Conservation (phyloP, 92 coral and sea anemone genomes). For the Porites rus region DNA sequence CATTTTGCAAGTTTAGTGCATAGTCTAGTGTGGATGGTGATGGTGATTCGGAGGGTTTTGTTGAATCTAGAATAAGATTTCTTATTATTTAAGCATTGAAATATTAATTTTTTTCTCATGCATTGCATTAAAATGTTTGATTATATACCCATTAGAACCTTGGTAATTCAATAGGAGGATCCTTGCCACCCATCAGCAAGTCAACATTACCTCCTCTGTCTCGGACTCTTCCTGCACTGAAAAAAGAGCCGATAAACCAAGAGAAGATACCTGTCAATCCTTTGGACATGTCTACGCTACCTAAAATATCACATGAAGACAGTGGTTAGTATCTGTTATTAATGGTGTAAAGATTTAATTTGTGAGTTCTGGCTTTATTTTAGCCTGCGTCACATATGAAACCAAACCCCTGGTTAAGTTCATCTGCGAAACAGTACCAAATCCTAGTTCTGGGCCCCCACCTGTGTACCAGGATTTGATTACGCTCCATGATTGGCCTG, state of each 20-base stretch:
- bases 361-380: no score
- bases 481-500: no score
- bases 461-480: no score
- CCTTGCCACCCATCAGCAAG: conserved; percentile 92
- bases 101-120: neutral
- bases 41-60: no score
- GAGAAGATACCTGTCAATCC: conserved; percentile 74
- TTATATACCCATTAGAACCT: conserved; percentile 40
- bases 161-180: conserved; percentile 71
- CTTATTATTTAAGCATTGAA: neutral
- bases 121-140: neutral
- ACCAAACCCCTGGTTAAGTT: no score
- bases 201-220: conserved; percentile 89
- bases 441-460: no score
- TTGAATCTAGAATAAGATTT: no score
- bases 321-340: conserved; percentile 47
- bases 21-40: no score
- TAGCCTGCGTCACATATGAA: no score
- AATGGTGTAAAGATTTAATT: no score
- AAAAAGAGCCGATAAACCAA: conserved; percentile 46
- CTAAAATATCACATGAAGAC: conserved; percentile 75
- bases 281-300: conserved; percentile 78
- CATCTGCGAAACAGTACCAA: no score
- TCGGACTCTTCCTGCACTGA: conserved; percentile 64
- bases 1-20: no score